These are phyloP conservation scores for Erebia epiphron DNA, from an alignment of 2,888 invertebrate genomes.

Conservation along the genomic window DNA sequence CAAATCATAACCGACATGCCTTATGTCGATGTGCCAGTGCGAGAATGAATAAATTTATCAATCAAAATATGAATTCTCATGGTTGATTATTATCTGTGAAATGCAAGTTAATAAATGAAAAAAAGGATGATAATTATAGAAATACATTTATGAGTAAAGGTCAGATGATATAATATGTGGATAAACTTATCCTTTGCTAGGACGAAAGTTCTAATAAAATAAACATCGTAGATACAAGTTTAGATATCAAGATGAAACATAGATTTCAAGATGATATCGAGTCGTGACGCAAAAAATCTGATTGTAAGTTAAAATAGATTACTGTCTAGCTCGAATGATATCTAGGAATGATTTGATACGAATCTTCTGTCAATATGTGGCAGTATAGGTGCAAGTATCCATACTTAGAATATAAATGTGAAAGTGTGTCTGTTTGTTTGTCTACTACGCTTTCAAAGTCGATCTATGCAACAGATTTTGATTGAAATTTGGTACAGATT, in stretches of 20 bases:
- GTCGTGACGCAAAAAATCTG: neutral
- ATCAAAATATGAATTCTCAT: slow-evolving; percentile 9
- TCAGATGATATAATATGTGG: too few species aligned
- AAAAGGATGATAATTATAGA: too few species aligned
- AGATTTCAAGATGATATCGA: neutral
- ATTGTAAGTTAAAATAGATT: neutral
- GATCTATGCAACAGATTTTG: too few species aligned
- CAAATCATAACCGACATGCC: slow-evolving; percentile 20
- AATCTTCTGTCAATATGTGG: neutral
- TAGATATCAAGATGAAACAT: neutral
- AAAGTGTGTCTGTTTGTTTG: too few species aligned
- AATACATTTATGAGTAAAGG: too few species aligned
- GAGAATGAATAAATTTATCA: slow-evolving; percentile 20
- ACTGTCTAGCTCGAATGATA: neutral
- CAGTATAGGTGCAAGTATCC: neutral
- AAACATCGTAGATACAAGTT: neutral
- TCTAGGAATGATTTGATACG: neutral
- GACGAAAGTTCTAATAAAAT: neutral
- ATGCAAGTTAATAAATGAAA: neutral
- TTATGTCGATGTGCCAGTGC: slow-evolving; percentile 15
- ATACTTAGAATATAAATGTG: too few species aligned
- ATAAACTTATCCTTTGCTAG: neutral
- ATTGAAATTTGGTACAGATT: too few species aligned
- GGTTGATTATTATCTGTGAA: slow-evolving; percentile 6
- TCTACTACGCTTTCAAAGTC: too few species aligned